Evolutionary conservation across 2,113 vertebrate species (phyloP), one percentile per base, ranked within the genome.

Genomic region (Scomber colias): DNA sequence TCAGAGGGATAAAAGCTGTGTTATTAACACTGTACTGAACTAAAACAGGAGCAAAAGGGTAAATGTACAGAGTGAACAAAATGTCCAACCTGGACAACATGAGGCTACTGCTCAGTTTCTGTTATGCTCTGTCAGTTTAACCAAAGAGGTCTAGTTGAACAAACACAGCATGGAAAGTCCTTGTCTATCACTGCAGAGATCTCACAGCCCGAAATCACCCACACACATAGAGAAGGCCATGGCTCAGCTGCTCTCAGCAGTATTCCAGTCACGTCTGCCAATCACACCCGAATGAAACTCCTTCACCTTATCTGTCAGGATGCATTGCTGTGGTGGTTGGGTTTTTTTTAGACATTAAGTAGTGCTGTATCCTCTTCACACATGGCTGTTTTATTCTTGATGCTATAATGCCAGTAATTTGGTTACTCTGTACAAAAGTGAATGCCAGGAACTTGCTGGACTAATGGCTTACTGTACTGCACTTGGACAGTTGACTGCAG

Each of bases 151-250:
- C 30, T 45, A 8, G 3, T 2, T 71, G 63, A 74, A 77, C 35
- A 81, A 79, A 82, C 68, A 68, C 19, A 77, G 69, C 24, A 79
- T 72, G 49, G 50, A 59, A 86, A 77, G 60, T 73, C 53, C 56
- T 59, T 68, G 27, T 74, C 46, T 56, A 44, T 78, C 62, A 48
- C 62, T 81, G 45, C 24, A n/a, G 69, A 82, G 49, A 73, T 69
- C 61, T 75, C 79, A 69, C 72, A 65, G n/a, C 54, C 54, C 45
- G 54, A n/a, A 12, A 11, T 14, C 44, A 27, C 48, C 30, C 45
- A 61, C 35, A 21, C 24, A 48, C n/a, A 30, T 16, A 40, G 27
- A 14, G n/a, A 53, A 54, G 24, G 35, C 27, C 11, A 15, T 15
- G 19, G 35, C 17, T 4, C 19, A 31, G 8, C 50, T 45, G 1